phyloP scores from a whole-genome alignment of 2,888 invertebrate genomes.

The Dromius quadrimaculatus region DNA sequence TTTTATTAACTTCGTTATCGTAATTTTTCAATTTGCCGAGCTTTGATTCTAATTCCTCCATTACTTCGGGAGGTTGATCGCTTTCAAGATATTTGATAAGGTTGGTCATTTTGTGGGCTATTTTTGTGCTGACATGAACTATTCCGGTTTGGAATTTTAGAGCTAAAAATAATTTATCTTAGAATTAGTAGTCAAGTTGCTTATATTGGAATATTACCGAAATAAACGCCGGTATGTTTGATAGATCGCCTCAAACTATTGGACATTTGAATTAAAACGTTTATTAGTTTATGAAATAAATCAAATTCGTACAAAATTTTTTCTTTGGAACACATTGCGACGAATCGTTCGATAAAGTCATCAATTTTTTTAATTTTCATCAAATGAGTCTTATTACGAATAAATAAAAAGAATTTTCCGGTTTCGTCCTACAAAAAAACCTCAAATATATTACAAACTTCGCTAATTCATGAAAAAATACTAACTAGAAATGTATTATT shows the following conservation, averaged over 20 bases:
- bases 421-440: conserved; percentile 4
- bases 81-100: background rate
- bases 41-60: background rate
- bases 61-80: background rate
- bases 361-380: conserved; percentile 18
- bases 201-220: conserved; percentile 21
- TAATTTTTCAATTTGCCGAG: conserved; percentile 5
- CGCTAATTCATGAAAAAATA: background rate
- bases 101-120: background rate
- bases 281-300: conserved; percentile 5
- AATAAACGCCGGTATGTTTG: conserved; percentile 32
- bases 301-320: conserved; percentile 15
- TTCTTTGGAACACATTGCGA: background rate
- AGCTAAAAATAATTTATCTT: conserved; percentile 16
- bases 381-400: background rate
- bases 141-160: conserved; percentile 21
- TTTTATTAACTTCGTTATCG: background rate
- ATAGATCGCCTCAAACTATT: background rate
- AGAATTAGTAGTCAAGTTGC: background rate
- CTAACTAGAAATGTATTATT: background rate
- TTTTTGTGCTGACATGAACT: background rate
- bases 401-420: conserved; percentile 12
- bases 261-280: background rate
- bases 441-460: background rate
- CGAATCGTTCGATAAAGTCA: conserved; percentile 12